Percentiles rank a stretch among this genome's conserved stretches.
These are phyloP conservation scores for Lysandra coridon DNA, from an alignment of 2,888 invertebrate species.

Conservation along the genomic window DNA sequence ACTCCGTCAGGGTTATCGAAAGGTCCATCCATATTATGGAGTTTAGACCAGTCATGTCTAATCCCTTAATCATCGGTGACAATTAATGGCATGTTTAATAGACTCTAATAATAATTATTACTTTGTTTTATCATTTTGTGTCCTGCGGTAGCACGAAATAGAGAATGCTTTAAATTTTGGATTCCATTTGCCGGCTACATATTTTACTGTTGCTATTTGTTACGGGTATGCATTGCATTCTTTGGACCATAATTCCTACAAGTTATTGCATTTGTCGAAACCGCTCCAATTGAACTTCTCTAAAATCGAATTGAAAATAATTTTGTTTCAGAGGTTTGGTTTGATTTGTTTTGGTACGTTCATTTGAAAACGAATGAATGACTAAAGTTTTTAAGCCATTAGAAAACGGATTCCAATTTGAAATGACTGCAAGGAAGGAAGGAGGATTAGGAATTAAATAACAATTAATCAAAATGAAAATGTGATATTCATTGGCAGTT, in stretches of 20 bases:
- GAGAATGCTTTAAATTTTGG: background rate
- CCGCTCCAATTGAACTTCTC: background rate
- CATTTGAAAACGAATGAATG: background rate
- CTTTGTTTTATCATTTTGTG: background rate
- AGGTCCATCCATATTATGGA: no score
- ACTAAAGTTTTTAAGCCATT: background rate
- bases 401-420: no score
- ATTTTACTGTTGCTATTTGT: constrained; percentile 10
- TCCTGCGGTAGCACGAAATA: background rate
- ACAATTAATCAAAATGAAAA: no score
- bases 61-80: no score
- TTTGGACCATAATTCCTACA: constrained; percentile 1
- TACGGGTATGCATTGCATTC: background rate
- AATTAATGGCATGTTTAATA: no score
- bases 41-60: no score
- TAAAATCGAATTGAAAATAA: background rate
- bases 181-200: background rate
- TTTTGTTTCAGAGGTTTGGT: background rate
- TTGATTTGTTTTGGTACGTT: background rate
- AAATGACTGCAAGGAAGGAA: no score
- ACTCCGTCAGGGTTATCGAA: no score
- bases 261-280: background rate
- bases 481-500: no score
- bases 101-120: no score
- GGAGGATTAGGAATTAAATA: no score